Conservation (phyloP, 2,888 invertebrate species). For the Hydrotaea cyrtoneurina region DNA sequence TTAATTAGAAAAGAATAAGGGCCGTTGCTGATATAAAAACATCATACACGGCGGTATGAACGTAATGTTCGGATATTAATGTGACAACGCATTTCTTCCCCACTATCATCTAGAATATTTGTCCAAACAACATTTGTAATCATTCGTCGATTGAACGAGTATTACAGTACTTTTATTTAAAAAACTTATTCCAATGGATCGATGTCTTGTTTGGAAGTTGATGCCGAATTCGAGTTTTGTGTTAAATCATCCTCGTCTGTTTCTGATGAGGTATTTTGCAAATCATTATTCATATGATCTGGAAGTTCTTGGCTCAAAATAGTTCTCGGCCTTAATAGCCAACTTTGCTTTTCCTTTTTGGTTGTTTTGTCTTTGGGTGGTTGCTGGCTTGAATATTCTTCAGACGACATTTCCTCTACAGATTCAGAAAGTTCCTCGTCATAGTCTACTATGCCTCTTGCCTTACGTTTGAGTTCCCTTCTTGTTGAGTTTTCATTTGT, state of each 20-base stretch:
- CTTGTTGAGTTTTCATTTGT: slow-evolving; percentile 12
- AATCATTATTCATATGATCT: slow-evolving; percentile 35
- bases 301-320: slow-evolving; percentile 40
- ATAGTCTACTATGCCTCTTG: slow-evolving; percentile 24
- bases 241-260: background rate
- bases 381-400: slow-evolving; percentile 1
- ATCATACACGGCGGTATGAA: too few species aligned
- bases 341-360: background rate
- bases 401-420: background rate
- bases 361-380: background rate
- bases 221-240: background rate
- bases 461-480: slow-evolving; percentile 58
- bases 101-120: too few species aligned
- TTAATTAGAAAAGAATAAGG: too few species aligned
- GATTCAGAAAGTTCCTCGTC: background rate
- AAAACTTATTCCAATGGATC: background rate
- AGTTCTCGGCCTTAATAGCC: slow-evolving; percentile 21
- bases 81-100: too few species aligned
- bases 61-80: too few species aligned
- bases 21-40: too few species aligned
- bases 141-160: too few species aligned
- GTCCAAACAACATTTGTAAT: too few species aligned
- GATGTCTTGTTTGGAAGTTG: background rate
- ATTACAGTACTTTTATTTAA: background rate
- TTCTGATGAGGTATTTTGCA: slow-evolving; percentile 35